Evolutionary conservation across 1,140 invertebrate genomes (phyloP).

Genomic region (Drosophila dunni): DNA sequence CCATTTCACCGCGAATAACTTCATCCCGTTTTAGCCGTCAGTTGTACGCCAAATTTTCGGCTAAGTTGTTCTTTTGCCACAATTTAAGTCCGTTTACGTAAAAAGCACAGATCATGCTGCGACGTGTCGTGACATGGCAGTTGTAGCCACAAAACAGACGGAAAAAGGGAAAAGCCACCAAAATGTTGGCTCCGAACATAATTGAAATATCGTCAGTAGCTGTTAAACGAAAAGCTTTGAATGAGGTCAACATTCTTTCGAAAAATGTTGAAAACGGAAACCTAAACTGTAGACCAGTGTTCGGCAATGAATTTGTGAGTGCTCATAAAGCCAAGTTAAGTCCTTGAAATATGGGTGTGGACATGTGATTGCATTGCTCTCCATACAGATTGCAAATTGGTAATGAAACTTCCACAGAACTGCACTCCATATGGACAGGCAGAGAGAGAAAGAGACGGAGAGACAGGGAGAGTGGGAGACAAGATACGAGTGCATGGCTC

Average conservation of each 20-base stretch:
- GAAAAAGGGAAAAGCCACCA: slow-evolving; percentile 1
- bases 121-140: slow-evolving; percentile 6
- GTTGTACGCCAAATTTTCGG: neutral
- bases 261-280: neutral
- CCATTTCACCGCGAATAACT: neutral
- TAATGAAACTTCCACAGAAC: slow-evolving; percentile 60
- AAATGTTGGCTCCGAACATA: slow-evolving; percentile 11
- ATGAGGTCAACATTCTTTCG: neutral
- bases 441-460: slow-evolving; percentile 1
- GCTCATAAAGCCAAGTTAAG: neutral
- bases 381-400: slow-evolving; percentile 36
- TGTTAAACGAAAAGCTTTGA: neutral
- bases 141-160: slow-evolving; percentile 16
- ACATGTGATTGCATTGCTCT: slow-evolving; percentile 12
- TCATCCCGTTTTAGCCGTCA: neutral
- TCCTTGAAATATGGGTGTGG: neutral
- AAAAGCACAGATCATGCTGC: neutral
- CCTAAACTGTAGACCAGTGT: neutral
- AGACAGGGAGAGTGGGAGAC: neutral
- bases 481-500: neutral
- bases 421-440: slow-evolving; percentile 19
- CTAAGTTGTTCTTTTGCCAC: neutral
- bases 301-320: slow-evolving; percentile 1
- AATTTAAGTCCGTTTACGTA: neutral
- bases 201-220: slow-evolving; percentile 20